Evolutionary conservation across 2,797 vertebrate genomes (phyloP).

Genomic region (Arnoldichthys spilopterus): DNA sequence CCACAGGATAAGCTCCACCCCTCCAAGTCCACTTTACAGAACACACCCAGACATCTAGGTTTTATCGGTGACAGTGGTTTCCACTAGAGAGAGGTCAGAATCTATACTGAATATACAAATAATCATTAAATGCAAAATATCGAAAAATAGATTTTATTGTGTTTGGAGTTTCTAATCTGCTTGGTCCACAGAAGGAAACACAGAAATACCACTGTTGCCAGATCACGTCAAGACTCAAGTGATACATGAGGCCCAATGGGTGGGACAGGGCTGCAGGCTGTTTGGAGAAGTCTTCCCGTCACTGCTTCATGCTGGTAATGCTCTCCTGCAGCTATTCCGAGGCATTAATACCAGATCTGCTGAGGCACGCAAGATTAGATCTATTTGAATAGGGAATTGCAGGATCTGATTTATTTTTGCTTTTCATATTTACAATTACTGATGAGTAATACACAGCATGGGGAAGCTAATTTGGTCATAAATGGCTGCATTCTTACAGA

Average conservation of each 20-base stretch:
- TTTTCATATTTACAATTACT: neutral
- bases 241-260: neutral
- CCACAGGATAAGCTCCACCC: too few species aligned
- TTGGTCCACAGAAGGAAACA: neutral
- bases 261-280: neutral
- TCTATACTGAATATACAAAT: too few species aligned
- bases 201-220: neutral
- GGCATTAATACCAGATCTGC: slow-evolving; percentile 16
- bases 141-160: too few species aligned
- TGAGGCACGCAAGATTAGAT: slow-evolving; percentile 5
- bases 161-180: neutral
- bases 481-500: neutral
- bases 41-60: too few species aligned
- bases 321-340: neutral
- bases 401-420: slow-evolving; percentile 6
- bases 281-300: slow-evolving; percentile 22
- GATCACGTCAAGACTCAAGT: neutral
- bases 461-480: neutral
- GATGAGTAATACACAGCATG: slow-evolving; percentile 1
- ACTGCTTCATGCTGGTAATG: neutral
- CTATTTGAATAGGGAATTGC: neutral
- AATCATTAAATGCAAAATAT: too few species aligned
- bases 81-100: too few species aligned
- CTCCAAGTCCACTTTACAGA: too few species aligned
- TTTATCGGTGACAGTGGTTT: too few species aligned